Percentiles rank a stretch among this genome's conserved stretches.
phyloP scores from a whole-genome alignment of 2,888 invertebrate species.

The Lypha dubia region DNA sequence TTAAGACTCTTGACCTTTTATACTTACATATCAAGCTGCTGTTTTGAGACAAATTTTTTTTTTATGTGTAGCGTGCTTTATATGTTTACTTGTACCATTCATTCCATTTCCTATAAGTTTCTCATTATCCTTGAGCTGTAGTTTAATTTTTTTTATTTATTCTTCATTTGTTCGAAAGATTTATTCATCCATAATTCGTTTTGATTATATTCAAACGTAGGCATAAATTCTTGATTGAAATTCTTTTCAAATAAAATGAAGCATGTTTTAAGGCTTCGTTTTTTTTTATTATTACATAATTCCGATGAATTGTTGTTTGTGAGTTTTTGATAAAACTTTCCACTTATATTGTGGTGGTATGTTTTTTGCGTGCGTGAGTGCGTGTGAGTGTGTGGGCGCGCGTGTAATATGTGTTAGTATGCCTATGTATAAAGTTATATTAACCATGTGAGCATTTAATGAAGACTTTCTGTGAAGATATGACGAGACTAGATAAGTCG shows the following conservation, averaged over 20 bases:
- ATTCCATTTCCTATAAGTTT: background rate
- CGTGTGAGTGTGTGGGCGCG: background rate
- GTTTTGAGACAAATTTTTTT: background rate
- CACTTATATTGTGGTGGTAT: background rate
- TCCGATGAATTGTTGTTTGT: slow-evolving; percentile 11
- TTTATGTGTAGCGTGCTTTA: background rate
- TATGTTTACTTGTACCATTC: background rate
- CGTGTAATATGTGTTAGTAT: background rate
- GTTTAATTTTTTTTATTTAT: background rate
- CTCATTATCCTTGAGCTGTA: background rate
- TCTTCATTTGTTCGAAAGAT: background rate
- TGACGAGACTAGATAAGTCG: too few relatives aligned
- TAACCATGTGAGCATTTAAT: background rate
- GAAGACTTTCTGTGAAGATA: too few relatives aligned
- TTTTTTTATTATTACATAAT: background rate
- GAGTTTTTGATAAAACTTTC: background rate
- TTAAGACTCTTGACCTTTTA: too few relatives aligned
- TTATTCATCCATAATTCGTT: slow-evolving; percentile 26
- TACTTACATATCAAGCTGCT: background rate
- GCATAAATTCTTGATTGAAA: slow-evolving; percentile 36
- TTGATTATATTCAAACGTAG: slow-evolving; percentile 31
- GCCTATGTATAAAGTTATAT: background rate
- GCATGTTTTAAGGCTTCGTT: slow-evolving; percentile 27
- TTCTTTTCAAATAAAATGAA: slow-evolving; percentile 9
- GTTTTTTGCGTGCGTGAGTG: background rate